phyloP scores from a whole-genome alignment of 2,113 vertebrate species.

The Hylia prasina region DNA sequence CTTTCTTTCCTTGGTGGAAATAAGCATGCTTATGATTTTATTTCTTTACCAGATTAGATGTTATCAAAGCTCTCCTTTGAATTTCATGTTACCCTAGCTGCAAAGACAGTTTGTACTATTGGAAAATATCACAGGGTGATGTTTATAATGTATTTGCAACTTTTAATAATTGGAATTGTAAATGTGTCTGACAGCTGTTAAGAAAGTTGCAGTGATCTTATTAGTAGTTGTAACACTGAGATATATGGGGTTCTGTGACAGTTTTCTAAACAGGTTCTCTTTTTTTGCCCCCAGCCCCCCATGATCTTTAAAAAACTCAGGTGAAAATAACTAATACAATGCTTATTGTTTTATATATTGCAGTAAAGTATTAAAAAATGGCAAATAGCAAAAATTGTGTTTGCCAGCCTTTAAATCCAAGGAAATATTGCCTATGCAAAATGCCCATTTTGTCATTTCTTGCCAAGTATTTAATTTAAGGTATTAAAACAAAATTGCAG shows the following conservation, averaged over 20 bases:
- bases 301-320: not conserved
- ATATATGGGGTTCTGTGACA: slow-evolving; percentile 1
- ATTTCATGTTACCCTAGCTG: slow-evolving; percentile 56
- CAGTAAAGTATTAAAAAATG: not conserved
- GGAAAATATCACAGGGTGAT: slow-evolving; percentile 50
- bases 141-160: slow-evolving; percentile 66
- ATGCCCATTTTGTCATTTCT: not conserved
- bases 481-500: slow-evolving; percentile 57
- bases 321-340: not conserved
- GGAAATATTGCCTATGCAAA: not conserved
- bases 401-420: slow-evolving; percentile 43
- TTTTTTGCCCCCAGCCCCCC: accelerated
- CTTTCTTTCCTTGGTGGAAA: slow-evolving; percentile 62
- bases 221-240: not conserved
- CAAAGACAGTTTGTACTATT: slow-evolving; percentile 64
- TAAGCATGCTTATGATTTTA: slow-evolving; percentile 65
- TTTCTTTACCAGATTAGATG: slow-evolving; percentile 66
- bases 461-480: slow-evolving; percentile 19
- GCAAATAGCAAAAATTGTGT: not conserved
- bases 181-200: slow-evolving; percentile 34
- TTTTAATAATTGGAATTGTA: slow-evolving; percentile 61
- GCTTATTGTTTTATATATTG: not conserved
- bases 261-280: not conserved
- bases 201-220: slow-evolving; percentile 52
- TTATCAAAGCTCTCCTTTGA: slow-evolving; percentile 69